Evolutionary conservation across 2,113 vertebrate species (phyloP).

Genomic region (Hippotragus niger): DNA sequence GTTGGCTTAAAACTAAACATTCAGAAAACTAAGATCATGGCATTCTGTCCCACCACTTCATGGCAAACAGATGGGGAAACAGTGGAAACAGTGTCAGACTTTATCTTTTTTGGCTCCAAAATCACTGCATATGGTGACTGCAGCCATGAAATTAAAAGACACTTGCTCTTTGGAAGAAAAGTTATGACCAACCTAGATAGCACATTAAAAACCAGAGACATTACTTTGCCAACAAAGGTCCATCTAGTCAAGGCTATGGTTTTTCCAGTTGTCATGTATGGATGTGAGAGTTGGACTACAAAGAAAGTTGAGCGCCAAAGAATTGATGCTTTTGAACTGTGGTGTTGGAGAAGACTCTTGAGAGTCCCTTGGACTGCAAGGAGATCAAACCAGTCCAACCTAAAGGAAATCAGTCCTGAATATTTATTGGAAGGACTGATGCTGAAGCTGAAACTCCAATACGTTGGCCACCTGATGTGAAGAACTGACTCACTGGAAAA

Average conservation of each 20-base stretch:
- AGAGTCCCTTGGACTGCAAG: not conserved
- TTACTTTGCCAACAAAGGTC: not conserved
- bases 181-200: not conserved
- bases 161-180: not conserved
- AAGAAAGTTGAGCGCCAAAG: not conserved
- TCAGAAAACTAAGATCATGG: not conserved
- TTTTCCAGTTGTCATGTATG: not conserved
- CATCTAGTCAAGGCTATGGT: not conserved
- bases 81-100: not conserved
- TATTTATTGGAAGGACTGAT: not conserved
- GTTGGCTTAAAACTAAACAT: not conserved
- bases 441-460: not conserved
- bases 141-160: not conserved
- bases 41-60: not conserved
- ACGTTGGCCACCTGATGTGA: not conserved
- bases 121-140: not conserved
- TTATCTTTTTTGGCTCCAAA: not conserved
- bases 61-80: not conserved
- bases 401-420: not conserved
- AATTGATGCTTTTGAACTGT: not conserved
- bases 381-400: not conserved
- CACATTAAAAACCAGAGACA: not conserved
- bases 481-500: not conserved
- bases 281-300: not conserved
- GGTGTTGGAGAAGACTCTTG: not conserved